Conservation (phyloP, 2,797 vertebrate species). For the Echiichthys vipera region DNA sequence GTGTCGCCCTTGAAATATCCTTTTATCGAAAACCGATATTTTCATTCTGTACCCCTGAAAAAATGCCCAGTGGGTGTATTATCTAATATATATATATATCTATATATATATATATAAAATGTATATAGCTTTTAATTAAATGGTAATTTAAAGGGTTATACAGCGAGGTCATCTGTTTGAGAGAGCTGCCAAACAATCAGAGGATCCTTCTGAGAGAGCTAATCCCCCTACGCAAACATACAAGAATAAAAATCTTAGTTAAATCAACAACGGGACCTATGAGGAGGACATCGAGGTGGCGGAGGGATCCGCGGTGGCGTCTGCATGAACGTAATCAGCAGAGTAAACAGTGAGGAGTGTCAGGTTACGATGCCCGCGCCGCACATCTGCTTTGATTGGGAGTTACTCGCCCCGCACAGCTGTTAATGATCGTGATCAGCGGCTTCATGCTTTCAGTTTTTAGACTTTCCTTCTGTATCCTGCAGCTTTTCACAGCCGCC, state of each 20-base stretch:
- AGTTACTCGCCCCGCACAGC: background rate
- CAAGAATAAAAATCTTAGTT: background rate
- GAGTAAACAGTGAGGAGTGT: background rate
- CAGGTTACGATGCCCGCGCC: background rate
- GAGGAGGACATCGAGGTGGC: background rate
- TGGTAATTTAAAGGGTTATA: background rate
- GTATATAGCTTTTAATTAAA: too few species aligned
- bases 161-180: background rate
- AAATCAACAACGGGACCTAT: background rate
- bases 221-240: background rate
- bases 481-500: slow-evolving; percentile 2
- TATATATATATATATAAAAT: too few species aligned
- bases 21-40: too few species aligned
- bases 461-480: background rate
- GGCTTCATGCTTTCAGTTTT: too few species aligned
- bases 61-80: too few species aligned
- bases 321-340: background rate
- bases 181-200: background rate
- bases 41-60: too few species aligned
- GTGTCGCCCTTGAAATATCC: too few species aligned
- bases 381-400: background rate
- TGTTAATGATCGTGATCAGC: background rate
- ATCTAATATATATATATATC: too few species aligned
- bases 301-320: background rate
- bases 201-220: background rate